Conservation (phyloP, 2,797 vertebrate species). For the Buceros bicornis region DNA sequence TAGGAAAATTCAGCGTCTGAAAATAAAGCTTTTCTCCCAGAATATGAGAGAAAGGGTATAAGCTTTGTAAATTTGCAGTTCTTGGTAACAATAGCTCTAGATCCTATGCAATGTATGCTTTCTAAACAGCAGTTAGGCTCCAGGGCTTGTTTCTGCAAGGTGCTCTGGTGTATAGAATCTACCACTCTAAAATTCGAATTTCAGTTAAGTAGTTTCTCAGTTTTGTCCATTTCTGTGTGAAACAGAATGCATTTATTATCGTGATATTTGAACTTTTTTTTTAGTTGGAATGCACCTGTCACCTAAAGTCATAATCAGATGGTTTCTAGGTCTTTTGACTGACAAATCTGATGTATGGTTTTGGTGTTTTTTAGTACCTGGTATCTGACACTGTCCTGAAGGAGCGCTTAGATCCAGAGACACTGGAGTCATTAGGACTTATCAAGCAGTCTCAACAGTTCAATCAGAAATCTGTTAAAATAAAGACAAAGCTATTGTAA, state of each 20-base stretch:
- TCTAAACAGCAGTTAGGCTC: background rate
- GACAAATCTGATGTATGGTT: constrained; percentile 25
- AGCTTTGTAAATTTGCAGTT: background rate
- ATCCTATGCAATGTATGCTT: background rate
- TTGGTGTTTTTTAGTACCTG: constrained; percentile 85
- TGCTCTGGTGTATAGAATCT: background rate
- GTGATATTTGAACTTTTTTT: background rate
- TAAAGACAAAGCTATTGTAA: constrained; percentile 99
- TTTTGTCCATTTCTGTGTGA: background rate
- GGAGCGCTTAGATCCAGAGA: constrained; percentile 97
- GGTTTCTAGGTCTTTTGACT: background rate
- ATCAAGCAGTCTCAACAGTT: constrained; percentile 99
- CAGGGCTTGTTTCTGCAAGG: background rate
- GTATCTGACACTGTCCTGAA: constrained; percentile 95
- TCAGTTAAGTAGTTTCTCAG: background rate
- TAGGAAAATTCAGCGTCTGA: background rate
- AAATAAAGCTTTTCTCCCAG: background rate
- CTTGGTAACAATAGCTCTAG: background rate
- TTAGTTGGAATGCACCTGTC: background rate
- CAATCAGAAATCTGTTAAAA: constrained; percentile 99
- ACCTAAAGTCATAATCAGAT: background rate
- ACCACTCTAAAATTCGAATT: background rate
- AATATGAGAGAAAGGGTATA: background rate
- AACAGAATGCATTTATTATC: background rate
- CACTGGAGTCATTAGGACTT: constrained; percentile 94